Evolutionary conservation across 2,113 vertebrate species (phyloP).

Genomic region (Petroica traversi): DNA sequence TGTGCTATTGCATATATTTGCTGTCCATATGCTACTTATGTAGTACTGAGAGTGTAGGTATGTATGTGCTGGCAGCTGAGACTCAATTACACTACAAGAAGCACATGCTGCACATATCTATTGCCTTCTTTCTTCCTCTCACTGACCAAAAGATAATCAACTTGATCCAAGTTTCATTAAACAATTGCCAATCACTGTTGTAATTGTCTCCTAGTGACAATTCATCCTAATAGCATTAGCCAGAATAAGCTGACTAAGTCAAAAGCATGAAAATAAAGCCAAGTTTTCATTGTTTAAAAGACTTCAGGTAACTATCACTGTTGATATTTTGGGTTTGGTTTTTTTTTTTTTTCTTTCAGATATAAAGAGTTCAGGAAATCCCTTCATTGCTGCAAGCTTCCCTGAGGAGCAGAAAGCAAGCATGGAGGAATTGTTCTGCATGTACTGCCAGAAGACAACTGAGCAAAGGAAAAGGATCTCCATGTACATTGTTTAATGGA

Average conservation of each 20-base stretch:
- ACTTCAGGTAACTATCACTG: not conserved
- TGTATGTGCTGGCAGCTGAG: not conserved
- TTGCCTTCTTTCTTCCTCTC: not conserved
- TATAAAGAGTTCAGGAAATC: conserved; percentile 41
- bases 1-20: not conserved
- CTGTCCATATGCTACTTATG: not conserved
- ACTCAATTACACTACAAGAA: not conserved
- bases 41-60: not conserved
- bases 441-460: conserved; percentile 38
- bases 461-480: conserved; percentile 11
- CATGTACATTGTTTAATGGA: conserved; percentile 44
- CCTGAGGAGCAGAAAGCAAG: conserved; percentile 34
- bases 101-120: not conserved
- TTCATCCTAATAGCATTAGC: not conserved
- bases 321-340: not conserved
- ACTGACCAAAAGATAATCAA: not conserved
- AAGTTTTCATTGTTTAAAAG: not conserved
- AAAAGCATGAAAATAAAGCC: not conserved
- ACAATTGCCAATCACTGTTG: not conserved
- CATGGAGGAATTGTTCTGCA: not conserved
- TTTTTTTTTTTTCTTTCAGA: not conserved
- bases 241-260: not conserved
- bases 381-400: not conserved
- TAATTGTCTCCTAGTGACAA: not conserved
- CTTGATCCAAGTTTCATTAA: not conserved